phyloP scores from a whole-genome alignment of 1,140 invertebrate species.

The Polypedilum vanderplanki region DNA sequence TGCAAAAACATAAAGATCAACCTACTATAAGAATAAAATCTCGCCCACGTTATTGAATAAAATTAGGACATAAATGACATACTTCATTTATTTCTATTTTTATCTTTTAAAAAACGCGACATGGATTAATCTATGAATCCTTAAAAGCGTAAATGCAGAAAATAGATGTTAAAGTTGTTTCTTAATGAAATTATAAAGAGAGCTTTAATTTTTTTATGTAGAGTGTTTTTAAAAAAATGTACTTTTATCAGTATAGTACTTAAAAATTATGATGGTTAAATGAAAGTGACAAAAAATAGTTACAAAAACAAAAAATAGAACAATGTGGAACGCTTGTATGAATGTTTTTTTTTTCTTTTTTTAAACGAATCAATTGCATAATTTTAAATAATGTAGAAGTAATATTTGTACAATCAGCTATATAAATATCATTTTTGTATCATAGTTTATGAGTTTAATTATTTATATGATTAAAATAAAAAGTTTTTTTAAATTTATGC shows the following conservation, averaged over 20 bases:
- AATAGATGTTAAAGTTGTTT: not conserved
- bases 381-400: too few species aligned
- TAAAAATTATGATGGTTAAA: not conserved
- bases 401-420: too few species aligned
- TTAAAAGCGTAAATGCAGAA: not conserved
- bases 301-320: not conserved
- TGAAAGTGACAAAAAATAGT: not conserved
- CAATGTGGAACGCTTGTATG: not conserved
- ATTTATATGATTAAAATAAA: too few species aligned
- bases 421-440: too few species aligned
- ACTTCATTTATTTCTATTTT: not conserved
- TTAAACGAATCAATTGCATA: too few species aligned
- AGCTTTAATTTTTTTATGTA: not conserved
- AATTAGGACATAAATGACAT: conserved; percentile 10
- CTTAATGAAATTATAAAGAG: not conserved
- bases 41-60: not conserved
- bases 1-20: too few species aligned
- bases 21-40: not conserved
- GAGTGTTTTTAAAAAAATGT: not conserved
- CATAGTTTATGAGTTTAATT: too few species aligned
- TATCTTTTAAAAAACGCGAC: not conserved
- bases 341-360: not conserved
- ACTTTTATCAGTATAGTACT: not conserved
- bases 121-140: not conserved
- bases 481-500: too few species aligned